Conservation (phyloP, 2,113 vertebrate genomes). For the Festucalex cinctus region DNA sequence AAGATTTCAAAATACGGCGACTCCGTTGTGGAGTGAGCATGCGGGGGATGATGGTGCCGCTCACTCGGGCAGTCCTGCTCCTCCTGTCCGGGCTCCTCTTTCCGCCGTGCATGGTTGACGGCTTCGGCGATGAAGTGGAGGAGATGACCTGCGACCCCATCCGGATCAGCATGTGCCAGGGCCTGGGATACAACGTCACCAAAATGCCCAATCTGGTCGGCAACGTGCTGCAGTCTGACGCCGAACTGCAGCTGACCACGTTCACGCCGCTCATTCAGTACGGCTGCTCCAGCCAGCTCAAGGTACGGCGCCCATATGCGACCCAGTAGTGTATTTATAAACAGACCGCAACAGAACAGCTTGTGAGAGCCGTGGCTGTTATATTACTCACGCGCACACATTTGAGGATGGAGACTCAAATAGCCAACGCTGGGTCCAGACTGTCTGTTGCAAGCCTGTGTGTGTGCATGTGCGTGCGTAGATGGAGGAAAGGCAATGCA, state of each 20-base stretch:
- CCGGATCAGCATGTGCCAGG: constrained; percentile 97
- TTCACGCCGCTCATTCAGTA: constrained; percentile 98
- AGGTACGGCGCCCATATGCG: constrained; percentile 69
- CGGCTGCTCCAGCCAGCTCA: constrained; percentile 95
- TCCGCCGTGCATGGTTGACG: constrained; percentile 35
- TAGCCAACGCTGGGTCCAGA: constrained; percentile 24
- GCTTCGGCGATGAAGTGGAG: constrained; percentile 86
- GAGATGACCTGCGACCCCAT: constrained; percentile 95
- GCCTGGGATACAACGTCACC: constrained; percentile 96
- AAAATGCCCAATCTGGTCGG: constrained; percentile 98
- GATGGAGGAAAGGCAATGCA: neutral
- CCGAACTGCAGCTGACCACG: constrained; percentile 93
- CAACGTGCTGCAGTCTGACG: constrained; percentile 94
- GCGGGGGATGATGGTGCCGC: constrained; percentile 38
- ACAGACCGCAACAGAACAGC: neutral
- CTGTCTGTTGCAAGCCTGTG: constrained; percentile 34
- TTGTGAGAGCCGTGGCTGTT: constrained; percentile 9
- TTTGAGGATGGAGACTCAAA: constrained; percentile 32
- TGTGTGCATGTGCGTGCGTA: constrained; percentile 11
- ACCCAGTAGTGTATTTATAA: neutral
- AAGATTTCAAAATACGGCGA: constrained; percentile 9
- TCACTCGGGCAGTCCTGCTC: constrained; percentile 41
- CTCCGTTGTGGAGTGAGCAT: constrained; percentile 30
- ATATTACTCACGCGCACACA: neutral
- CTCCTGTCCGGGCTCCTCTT: constrained; percentile 46